Conservation (phyloP, 2,113 vertebrate species). For the Brienomyrus brachyistius region DNA sequence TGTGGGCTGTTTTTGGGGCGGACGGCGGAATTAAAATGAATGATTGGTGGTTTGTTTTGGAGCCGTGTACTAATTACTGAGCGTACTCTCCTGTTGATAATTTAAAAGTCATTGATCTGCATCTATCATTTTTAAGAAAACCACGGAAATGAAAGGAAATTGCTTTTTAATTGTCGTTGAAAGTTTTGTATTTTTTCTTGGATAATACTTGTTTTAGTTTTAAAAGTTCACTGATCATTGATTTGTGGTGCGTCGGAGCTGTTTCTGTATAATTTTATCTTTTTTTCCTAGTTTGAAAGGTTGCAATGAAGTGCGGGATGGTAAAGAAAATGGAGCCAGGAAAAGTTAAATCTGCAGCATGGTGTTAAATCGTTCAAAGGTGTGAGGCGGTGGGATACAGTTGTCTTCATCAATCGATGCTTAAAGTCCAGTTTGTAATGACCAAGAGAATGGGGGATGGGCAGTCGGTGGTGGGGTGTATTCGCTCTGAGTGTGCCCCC, state of each 20-base stretch:
- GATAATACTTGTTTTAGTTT: neutral
- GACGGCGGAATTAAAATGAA: neutral
- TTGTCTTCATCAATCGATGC: constrained; percentile 16
- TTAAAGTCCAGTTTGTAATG: constrained; percentile 34
- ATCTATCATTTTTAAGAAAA: neutral
- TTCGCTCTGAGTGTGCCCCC: constrained; percentile 23
- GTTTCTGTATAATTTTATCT: neutral
- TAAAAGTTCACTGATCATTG: neutral
- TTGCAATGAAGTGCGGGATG: neutral
- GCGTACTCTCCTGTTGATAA: neutral
- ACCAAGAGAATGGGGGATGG: constrained; percentile 35
- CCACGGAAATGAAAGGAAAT: neutral
- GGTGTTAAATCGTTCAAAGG: neutral
- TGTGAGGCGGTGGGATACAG: neutral
- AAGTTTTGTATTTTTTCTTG: neutral
- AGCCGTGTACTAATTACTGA: neutral
- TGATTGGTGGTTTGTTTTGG: neutral
- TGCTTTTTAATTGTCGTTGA: neutral
- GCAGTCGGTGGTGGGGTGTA: constrained; percentile 28
- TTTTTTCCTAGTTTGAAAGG: neutral
- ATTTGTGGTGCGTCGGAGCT: neutral
- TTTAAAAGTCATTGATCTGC: neutral
- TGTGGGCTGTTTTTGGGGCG: neutral
- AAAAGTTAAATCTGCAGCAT: neutral
- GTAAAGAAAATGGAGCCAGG: neutral